These are phyloP conservation scores for Sebastes hopkinsi DNA, from an alignment of 2,797 vertebrate genomes.

Conservation along the genomic window DNA sequence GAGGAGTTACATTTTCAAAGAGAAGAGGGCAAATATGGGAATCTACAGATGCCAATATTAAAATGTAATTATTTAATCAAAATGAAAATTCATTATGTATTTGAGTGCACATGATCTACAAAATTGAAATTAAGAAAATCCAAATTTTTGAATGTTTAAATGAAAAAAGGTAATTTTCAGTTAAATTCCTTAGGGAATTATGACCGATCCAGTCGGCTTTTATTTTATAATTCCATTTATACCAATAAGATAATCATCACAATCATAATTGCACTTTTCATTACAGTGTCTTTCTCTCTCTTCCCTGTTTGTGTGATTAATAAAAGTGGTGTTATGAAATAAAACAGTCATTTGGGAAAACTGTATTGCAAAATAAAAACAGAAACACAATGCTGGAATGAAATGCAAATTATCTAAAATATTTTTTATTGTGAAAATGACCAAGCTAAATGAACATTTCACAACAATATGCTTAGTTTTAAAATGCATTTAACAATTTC, in stretches of 20 bases:
- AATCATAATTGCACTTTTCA: neutral
- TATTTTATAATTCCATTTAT: neutral
- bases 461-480: neutral
- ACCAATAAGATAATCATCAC: neutral
- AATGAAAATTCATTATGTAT: neutral
- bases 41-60: neutral
- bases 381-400: neutral
- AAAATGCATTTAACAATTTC: neutral
- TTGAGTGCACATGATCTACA: too few relatives aligned
- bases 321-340: neutral
- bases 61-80: neutral
- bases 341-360: neutral
- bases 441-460: neutral
- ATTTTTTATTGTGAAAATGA: neutral
- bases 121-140: too few relatives aligned
- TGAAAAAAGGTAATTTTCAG: neutral
- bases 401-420: neutral
- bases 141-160: neutral
- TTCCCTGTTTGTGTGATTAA: neutral
- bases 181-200: neutral
- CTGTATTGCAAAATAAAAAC: neutral
- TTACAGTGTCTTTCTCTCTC: neutral
- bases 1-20: neutral
- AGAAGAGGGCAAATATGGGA: neutral
- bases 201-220: neutral